Evolutionary conservation across 1,140 invertebrate genomes (phyloP).

Genomic region (Drosophila ironensis): DNA sequence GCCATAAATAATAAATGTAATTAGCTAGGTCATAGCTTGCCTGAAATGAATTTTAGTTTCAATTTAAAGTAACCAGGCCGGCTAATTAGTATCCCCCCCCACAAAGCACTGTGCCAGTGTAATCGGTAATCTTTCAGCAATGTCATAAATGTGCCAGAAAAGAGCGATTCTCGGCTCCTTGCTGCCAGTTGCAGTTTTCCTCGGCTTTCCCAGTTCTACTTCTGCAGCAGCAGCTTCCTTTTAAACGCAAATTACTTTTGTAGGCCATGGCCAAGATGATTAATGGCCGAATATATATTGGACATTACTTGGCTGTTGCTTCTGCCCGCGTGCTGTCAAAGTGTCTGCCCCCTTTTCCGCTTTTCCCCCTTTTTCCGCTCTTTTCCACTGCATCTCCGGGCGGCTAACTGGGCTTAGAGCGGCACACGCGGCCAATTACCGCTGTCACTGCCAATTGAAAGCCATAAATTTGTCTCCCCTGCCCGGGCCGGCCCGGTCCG

Average conservation of each 20-base stretch:
- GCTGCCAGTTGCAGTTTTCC: background rate
- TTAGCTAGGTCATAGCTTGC: no score
- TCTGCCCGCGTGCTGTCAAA: conserved; percentile 47
- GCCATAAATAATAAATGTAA: no score
- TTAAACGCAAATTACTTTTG: conserved; percentile 24
- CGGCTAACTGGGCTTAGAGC: conserved; percentile 6
- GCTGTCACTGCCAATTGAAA: conserved; percentile 67
- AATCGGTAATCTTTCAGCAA: no score
- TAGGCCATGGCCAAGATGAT: conserved; percentile 52
- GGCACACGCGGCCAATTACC: conserved; percentile 53
- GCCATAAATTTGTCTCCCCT: conserved; percentile 56
- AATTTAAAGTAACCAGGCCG: no score
- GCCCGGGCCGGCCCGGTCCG: background rate
- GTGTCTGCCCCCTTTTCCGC: conserved; percentile 7
- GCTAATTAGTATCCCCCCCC: no score
- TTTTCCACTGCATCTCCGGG: background rate
- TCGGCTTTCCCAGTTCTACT: background rate
- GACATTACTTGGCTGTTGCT: conserved; percentile 24
- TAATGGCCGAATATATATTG: conserved; percentile 42
- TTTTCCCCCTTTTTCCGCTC: background rate
- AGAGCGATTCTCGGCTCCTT: no score
- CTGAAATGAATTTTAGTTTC: no score
- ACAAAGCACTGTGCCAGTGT: no score
- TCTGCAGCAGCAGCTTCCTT: background rate
- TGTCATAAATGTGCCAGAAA: no score